phyloP scores from a whole-genome alignment of 2,113 vertebrate species.

The Macrotis lagotis region DNA sequence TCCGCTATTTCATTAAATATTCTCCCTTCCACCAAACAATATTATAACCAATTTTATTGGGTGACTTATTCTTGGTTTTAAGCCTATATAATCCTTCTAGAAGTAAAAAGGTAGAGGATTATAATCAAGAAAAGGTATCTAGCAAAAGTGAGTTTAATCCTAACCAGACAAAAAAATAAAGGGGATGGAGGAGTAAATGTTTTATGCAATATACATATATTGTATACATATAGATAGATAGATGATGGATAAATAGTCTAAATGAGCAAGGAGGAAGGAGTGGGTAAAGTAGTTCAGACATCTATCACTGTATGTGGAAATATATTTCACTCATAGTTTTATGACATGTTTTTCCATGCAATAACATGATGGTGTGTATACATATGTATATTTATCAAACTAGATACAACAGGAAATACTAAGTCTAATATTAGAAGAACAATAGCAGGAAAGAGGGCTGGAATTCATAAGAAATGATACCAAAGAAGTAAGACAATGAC shows the following conservation, averaged over 20 bases:
- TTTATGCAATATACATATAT: no score
- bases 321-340: not conserved
- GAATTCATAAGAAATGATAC: not conserved
- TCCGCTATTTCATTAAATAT: not conserved
- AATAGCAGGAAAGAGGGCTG: not conserved
- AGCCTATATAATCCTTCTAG: not conserved
- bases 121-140: not conserved
- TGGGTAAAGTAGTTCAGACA: not conserved
- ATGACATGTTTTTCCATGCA: not conserved
- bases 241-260: no score
- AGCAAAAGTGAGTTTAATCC: not conserved
- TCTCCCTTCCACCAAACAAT: fast-evolving
- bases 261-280: not conserved
- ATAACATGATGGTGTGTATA: not conserved
- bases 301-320: not conserved
- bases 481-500: not conserved
- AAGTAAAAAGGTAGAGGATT: not conserved
- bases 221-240: no score
- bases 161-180: not conserved
- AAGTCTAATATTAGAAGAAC: not conserved
- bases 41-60: not conserved
- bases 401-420: not conserved
- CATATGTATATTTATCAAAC: not conserved
- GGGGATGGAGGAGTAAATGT: not conserved
- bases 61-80: not conserved